These are phyloP conservation scores for Lota lota DNA, from an alignment of 2,113 vertebrate species.

Conservation along the genomic window DNA sequence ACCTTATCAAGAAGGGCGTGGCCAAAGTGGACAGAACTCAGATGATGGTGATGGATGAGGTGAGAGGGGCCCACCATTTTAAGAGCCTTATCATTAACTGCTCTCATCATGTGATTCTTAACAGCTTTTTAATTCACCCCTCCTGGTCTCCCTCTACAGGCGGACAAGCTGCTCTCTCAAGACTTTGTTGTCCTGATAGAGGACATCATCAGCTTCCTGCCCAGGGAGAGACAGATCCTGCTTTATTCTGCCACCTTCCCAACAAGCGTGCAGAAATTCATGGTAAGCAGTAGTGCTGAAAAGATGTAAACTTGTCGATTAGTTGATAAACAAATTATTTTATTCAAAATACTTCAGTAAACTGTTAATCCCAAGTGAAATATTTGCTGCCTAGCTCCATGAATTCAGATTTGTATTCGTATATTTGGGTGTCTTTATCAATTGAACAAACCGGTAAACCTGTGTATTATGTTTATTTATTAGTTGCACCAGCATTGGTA, in stretches of 20 bases:
- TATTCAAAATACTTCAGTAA: too few species aligned
- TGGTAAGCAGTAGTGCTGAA: constrained; percentile 54
- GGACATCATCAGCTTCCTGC: constrained; percentile 69
- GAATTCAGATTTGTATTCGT: too few species aligned
- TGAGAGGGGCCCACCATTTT: constrained; percentile 16
- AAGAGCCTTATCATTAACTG: background rate
- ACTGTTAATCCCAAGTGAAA: background rate
- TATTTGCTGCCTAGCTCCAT: background rate
- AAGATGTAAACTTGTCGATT: too few species aligned
- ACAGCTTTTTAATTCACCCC: too few species aligned
- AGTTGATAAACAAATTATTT: too few species aligned
- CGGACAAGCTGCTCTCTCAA: constrained; percentile 72
- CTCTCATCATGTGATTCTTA: background rate
- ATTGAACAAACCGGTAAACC: too few species aligned
- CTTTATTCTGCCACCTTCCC: constrained; percentile 74
- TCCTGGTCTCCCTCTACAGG: constrained; percentile 38
- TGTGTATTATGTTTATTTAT: too few species aligned
- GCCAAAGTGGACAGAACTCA: constrained; percentile 65
- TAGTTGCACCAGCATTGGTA: too few species aligned
- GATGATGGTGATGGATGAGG: constrained; percentile 75
- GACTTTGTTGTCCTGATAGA: constrained; percentile 71
- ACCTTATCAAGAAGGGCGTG: constrained; percentile 71
- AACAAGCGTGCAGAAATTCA: constrained; percentile 70
- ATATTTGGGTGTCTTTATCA: background rate
- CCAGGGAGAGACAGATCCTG: constrained; percentile 66